Base-by-base conservation (phyloP, 2,113 vertebrate genomes). In the Fulmarus glacialis region DNA sequence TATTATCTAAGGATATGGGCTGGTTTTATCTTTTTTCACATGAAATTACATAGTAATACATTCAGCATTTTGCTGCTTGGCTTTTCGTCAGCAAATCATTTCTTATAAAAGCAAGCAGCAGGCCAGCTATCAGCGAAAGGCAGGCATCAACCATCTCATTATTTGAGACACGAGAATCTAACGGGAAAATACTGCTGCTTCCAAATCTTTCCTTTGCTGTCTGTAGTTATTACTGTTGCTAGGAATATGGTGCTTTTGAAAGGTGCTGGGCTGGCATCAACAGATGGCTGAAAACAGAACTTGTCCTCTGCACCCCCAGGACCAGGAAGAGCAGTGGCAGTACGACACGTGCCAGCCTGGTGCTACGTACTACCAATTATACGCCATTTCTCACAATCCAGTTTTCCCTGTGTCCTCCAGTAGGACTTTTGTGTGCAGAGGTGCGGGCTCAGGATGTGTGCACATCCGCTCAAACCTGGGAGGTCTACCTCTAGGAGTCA, bases 91-190 rank as follows among this genome's bases (percentile, higher is more conserved):
- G 71, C 79, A 95, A 70, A 86, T 88, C 1, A 70, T 92, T 90
- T 90, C 88, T 82, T 88, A 73, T 26, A 77, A 94, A 93, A 88
- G 55, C 58, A 73, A 95, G 75, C 63, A 70, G 74, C 29, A 48
- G 78, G 36, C 62, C 60, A 94, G 90, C 88, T 96, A 92, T 90
- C 95, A 93, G 79, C 8, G 4, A 38, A 82, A 96, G 67, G 67
- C 90, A 95, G 88, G 19, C 79, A 86, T 90, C 55, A 62, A 81
- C 74, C 74, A 70, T 55, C 63, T 94, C 58, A 81, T 95, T 95
- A 85, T 81, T 36, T 81, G 74, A 94, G 92, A 86, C 71, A 66
- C 0, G 8, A 90, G 45, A 88, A 64, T 73, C 62, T 93, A 81
- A 89, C 2, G 8, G 79, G 45, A 92, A 90, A 87, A 87, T 56